Base-by-base conservation (phyloP, 2,888 invertebrate genomes). In the Drosophila sordidula region DNA sequence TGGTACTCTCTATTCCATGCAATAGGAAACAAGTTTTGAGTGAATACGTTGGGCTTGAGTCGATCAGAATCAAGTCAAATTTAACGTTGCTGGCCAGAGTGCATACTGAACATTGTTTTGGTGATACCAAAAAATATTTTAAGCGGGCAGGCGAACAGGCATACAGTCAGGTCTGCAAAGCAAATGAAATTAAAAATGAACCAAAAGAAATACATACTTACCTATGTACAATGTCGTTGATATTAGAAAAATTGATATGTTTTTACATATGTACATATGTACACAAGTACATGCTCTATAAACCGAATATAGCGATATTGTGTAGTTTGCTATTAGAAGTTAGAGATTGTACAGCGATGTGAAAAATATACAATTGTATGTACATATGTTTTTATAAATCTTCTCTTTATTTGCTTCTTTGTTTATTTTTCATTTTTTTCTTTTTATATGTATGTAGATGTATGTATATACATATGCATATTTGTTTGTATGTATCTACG, bases 1-100 rank as follows among this genome's bases (percentile, higher is more conserved):
- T 16, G 12, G n/a, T 46, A 25, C 45, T 16, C 45, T 29, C 34
- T 4, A 44, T 42, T 18, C 34, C 59, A 29, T 47, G 38, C 11
- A 32, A 54, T 39, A 47, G 45, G 29, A 75, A 77, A 77, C 77
- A 45, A 75, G 77, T 77, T 77, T 77, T 76, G 77, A 77, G 77
- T 71, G 76, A 54, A 12, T 51, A 38, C 44, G 18, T 29, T 36
- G 25, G 8, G 51, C 22, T 78, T 59, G 75, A 68, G 75, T 75
- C 78, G 36, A 49, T 59, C 68, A 68, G 56, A 66, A 76, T 73
- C 45, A 75, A 78, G 78, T 56, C 79, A 36, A 45, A 39, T 58
- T 49, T 42, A 52, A 12, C 51, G 44, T 52, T 52, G 36, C 61
- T 69, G 47, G 46, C 70, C 54, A 44, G 46, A 54, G 29, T 34